Evolutionary conservation across 1,140 invertebrate species (phyloP), one percentile per base, ranked within the genome.

Genomic region (Calliphora vicina): DNA sequence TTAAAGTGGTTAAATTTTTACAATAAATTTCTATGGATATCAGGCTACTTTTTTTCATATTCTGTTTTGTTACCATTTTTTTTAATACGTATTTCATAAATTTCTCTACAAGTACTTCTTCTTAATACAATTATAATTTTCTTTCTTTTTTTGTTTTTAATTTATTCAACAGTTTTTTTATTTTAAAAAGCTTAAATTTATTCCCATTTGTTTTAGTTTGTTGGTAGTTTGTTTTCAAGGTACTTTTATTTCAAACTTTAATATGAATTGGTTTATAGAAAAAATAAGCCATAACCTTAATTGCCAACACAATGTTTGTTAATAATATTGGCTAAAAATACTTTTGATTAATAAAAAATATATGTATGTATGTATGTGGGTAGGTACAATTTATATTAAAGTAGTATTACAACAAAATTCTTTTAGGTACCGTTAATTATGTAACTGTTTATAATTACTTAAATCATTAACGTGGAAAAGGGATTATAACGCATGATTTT

Each of bases 401-500:
- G n/a, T n/a, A n/a, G n/a, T n/a, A n/a, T n/a, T n/a, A n/a, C n/a
- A n/a, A n/a, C n/a, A n/a, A n/a, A n/a, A n/a, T n/a, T n/a, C n/a
- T 61, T 61, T 15, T 67, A 67, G 61, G 61, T 81, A 72, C 20
- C n/a, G 6, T 27, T 72, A 9, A 25, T 61, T 67, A 17, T 85
- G n/a, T 57, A 23, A 61, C 1, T 0, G 10, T 80, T 35, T 15
- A n/a, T 43, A 67, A 23, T 84, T 86, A 85, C 83, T 82, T 93
- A 94, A 91, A 94, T 93, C 85, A 95, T 92, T 92, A 95, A 93
- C 73, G 93, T 92, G 1, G 94, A 93, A 87, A 96, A 94, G 8
- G 96, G 96, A 90, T 95, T 96, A 90, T 97, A 97, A 85, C 96
- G 92, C 96, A 97, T 97, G 84, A 97, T 96, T 91, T 97, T 97